Evolutionary conservation across 1,140 invertebrate species (phyloP).

Genomic region (Lepidotrigona ventralis): DNA sequence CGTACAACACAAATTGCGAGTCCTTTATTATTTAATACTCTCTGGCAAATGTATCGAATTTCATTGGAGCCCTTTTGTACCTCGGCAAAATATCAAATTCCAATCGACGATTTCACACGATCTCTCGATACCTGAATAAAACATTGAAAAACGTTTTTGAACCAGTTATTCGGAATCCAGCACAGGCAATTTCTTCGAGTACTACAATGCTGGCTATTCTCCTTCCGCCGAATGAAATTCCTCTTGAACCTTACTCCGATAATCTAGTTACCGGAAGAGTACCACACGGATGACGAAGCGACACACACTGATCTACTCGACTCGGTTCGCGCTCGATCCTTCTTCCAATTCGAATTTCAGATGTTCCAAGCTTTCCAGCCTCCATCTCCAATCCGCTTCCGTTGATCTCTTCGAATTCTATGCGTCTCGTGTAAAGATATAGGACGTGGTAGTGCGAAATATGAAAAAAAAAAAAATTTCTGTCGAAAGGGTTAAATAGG

Average conservation of each 20-base stretch:
- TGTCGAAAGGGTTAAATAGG: conserved; percentile 24
- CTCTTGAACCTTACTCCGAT: not conserved
- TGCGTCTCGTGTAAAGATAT: not conserved
- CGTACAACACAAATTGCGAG: not conserved
- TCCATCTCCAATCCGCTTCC: conserved; percentile 12
- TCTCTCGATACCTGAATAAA: not conserved
- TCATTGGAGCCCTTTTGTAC: not conserved
- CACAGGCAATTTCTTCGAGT: not conserved
- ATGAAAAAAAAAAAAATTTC: conserved; percentile 34
- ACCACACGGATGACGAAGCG: not conserved
- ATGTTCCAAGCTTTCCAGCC: not conserved
- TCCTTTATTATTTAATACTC: too few relatives aligned
- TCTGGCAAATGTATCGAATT: not conserved
- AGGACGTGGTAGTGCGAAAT: not conserved
- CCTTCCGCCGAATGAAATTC: not conserved
- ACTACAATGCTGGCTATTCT: too few relatives aligned
- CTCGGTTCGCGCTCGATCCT: not conserved
- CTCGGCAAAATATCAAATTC: not conserved
- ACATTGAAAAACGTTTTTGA: not conserved
- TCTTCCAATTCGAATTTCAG: conserved; percentile 6
- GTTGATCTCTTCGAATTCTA: conserved; percentile 16
- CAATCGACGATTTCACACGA: not conserved
- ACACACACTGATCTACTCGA: not conserved
- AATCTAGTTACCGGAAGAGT: conserved; percentile 7
- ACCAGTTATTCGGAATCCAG: not conserved